Percentiles rank a stretch among this genome's conserved stretches.
Conservation (phyloP, 2,797 vertebrate species). For the Manis pentadactyla region DNA sequence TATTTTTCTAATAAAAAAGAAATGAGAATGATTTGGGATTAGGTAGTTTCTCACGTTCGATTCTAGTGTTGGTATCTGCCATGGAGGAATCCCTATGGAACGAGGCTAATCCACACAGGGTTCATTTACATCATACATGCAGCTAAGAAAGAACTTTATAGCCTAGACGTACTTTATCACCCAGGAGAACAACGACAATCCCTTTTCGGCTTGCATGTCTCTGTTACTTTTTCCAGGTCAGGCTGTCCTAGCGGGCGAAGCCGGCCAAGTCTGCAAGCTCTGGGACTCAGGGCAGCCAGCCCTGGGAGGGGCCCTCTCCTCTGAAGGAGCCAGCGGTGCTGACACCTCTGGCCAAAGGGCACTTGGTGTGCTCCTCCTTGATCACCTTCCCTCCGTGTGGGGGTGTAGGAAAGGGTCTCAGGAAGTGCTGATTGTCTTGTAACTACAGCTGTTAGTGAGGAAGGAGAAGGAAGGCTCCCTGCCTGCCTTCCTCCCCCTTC, state of each 20-base stretch:
- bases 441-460: not conserved
- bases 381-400: not conserved
- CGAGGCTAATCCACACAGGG: not conserved
- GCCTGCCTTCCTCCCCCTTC: not conserved
- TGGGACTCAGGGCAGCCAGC: not conserved
- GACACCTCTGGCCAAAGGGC: not conserved
- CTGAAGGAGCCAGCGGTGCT: not conserved
- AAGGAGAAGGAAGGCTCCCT: not conserved
- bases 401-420: not conserved
- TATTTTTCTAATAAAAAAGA: not conserved
- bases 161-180: not conserved
- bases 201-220: not conserved
- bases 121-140: not conserved
- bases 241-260: not conserved
- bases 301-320: not conserved
- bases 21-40: not conserved
- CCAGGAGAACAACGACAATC: not conserved
- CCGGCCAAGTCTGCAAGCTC: not conserved
- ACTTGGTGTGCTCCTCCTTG: not conserved
- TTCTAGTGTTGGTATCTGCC: not conserved
- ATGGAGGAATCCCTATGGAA: rapidly evolving
- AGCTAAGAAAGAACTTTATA: not conserved
- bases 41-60: not conserved
- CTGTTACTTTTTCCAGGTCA: too few relatives aligned
- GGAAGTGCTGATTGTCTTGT: not conserved